phyloP scores from a whole-genome alignment of 2,888 invertebrate genomes.

The Mythimna impura region DNA sequence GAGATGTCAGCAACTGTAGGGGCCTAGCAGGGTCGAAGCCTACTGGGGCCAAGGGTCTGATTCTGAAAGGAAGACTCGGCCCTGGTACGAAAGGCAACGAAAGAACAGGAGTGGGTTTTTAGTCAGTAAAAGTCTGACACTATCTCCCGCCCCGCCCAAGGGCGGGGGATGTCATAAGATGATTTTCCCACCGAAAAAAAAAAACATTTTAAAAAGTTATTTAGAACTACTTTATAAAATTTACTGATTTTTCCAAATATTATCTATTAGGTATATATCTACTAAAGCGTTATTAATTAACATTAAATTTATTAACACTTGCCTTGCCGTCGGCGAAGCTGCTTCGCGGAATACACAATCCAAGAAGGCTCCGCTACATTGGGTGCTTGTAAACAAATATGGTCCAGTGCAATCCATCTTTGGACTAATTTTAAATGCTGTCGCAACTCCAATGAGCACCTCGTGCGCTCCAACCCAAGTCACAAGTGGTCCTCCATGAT shows the following conservation, averaged over 20 bases:
- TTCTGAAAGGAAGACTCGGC: no score
- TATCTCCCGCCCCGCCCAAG: no score
- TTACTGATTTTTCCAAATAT: not conserved
- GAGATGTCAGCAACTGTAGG: no score
- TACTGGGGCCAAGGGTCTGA: no score
- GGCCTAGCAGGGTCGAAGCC: no score
- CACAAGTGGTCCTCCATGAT: constrained; percentile 78
- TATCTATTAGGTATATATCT: not conserved
- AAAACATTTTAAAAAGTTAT: no score
- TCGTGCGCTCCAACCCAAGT: constrained; percentile 71
- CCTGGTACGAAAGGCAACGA: no score
- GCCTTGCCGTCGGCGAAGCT: not conserved
- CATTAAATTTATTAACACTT: not conserved
- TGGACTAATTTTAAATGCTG: constrained; percentile 68
- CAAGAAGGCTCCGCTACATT: constrained; percentile 73
- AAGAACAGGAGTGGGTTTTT: no score
- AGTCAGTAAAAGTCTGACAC: no score
- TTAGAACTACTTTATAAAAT: not conserved
- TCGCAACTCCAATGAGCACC: constrained; percentile 74
- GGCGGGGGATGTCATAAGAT: no score
- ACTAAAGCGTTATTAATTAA: not conserved
- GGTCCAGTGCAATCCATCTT: constrained; percentile 70
- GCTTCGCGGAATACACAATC: constrained; percentile 47
- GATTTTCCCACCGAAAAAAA: no score
- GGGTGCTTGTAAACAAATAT: constrained; percentile 75